Base-by-base conservation (phyloP, 1,140 invertebrate species). In the Megathymus violae region DNA sequence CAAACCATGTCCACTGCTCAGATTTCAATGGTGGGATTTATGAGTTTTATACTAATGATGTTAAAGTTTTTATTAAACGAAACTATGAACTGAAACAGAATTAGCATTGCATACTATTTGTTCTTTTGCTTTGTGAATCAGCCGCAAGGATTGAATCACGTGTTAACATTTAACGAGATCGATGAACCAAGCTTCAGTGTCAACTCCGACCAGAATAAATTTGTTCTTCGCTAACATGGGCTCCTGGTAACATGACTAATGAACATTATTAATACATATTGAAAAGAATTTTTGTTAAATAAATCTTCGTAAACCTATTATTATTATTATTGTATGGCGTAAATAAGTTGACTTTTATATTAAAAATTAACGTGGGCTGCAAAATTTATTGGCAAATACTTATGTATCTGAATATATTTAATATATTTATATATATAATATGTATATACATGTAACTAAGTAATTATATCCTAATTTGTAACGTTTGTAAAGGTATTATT, bases 101-200 rank as follows among this genome's bases (percentile, higher is more conserved):
- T n/a, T n/a, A n/a, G n/a, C 75, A 83, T 82, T 78, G 62, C 66
- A 71, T 14, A 62, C 62, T 58, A 41, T 15, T 44, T 52, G 47
- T 50, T 17, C 15, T 51, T 17, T 19, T 15, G 22, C n/a, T 16
- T 25, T 34, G 1, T 31, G 54, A 84, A 81, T 73, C 82, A 82
- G 75, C 82, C 82, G 71, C 78, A 78, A 43, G 59, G 69, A 78
- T 73, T 75, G 72, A 76, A 73, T 67, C 72, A 63, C 62, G 36
- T 50, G 27, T 34, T 48, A 51, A 52, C 19, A 52, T 52, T 41
- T 52, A 52, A 52, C 17, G 34, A 40, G 36, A 25, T 0, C 50
- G n/a, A 31, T 50, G 48, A 3, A 19, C 31, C 34, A 34, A 11
- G 17, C 15, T 65, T 50, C 47, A 50, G 38, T 36, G 62, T 25